Evolutionary conservation across 2,113 vertebrate genomes (phyloP), one percentile per base, ranked within the genome.

Genomic region (Phyllostomus discolor): DNA sequence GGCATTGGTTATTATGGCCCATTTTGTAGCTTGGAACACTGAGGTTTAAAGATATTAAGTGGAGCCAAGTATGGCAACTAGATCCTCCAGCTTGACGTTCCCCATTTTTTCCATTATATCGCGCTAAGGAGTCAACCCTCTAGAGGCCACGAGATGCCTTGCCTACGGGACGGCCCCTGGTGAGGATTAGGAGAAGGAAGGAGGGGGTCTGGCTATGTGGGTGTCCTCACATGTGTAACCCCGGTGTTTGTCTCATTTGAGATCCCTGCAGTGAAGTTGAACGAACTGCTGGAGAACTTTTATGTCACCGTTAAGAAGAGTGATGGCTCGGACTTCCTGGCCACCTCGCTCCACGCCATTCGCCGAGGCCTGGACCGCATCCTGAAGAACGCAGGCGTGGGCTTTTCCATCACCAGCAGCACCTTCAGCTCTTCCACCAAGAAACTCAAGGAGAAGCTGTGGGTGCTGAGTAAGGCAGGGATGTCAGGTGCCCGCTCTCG

Each of bases 391-490:
- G 94, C 97, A 0, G 88, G 96, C 10, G 97, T 96, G 67, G 96
- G 95, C 35, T 98, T 98, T 24, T 98, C 98, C 38, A 98, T 97
- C 91, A 98, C 96, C 67, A 98, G 94, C 70, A 98, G 96, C 86
- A 97, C 95, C 92, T 98, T 98, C 97, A 98, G 84, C 12, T 98
- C 98, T 24, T 98, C 97, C 50, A 97, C 79, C 57, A 98, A 97
- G 95, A 98, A 98, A 19, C 97, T 98, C 82, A 98, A 98, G 85
- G 97, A 98, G 92, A 98, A 98, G 76, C 78, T 98, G 79, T 95
- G 97, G 90, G 95, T 98, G 35, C 93, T 98, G 48, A 98, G 96
- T 10, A 98, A 98, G 84, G 97, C 97, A 17, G 97, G 97, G 20
- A 96, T 97, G 97, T 96, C 98, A 1, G 97, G 97, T 0, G 97